These are phyloP conservation scores for Pluvialis apricaria DNA, from an alignment of 2,113 vertebrate genomes.

Conservation along the genomic window DNA sequence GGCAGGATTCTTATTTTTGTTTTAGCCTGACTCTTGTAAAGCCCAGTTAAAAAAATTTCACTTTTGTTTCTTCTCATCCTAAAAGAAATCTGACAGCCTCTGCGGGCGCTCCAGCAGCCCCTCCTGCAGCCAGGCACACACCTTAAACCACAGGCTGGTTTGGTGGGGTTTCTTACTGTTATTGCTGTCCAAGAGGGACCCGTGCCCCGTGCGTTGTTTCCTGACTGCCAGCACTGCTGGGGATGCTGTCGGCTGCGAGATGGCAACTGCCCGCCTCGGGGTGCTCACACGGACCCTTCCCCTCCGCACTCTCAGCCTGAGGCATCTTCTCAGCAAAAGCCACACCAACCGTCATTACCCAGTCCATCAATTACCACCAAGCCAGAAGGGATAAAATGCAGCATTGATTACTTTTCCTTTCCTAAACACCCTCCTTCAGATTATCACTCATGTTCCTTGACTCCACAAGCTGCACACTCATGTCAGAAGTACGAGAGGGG, in stretches of 20 bases:
- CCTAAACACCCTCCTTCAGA: neutral
- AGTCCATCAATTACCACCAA: neutral
- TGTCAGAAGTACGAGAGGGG: neutral
- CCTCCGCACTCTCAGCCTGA: fast-evolving
- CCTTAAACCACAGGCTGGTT: neutral
- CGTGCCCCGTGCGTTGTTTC: fast-evolving
- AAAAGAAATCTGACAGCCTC: no score
- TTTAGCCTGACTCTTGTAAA: no score
- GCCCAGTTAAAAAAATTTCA: no score
- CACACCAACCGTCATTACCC: neutral
- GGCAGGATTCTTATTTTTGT: no score
- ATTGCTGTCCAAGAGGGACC: neutral
- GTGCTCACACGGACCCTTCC: no score
- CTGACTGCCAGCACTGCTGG: fast-evolving
- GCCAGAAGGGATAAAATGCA: neutral
- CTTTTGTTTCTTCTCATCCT: no score
- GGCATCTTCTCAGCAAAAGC: neutral
- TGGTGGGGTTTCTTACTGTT: no score
- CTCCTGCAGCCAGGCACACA: no score
- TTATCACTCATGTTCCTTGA: neutral
- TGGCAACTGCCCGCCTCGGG: neutral
- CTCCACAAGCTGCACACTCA: neutral
- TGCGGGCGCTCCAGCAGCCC: no score
- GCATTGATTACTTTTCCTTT: neutral
- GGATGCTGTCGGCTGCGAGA: neutral